Percentiles rank a stretch among this genome's conserved stretches.
Conservation (phyloP, 2,888 invertebrate species). For the Pollenia griseotomentosa region DNA sequence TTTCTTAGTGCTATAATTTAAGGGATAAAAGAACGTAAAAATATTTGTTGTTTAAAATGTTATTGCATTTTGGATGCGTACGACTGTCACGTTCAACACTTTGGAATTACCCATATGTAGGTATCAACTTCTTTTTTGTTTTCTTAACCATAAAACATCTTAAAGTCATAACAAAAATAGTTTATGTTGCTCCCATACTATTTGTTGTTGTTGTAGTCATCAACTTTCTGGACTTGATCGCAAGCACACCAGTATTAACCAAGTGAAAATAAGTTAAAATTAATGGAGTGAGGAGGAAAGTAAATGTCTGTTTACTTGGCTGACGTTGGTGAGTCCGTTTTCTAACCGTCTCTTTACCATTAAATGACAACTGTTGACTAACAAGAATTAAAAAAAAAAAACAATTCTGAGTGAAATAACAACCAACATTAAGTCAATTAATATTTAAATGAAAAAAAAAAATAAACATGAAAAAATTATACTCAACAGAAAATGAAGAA, state of each 20-base stretch:
- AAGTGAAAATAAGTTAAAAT: conserved; percentile 6
- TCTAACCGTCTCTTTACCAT: conserved; percentile 31
- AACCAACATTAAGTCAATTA: conserved; percentile 48
- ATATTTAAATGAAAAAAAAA: conserved; percentile 39
- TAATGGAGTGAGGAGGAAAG: background rate
- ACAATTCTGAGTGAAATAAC: background rate
- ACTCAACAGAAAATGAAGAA: background rate
- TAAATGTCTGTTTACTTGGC: conserved; percentile 13
- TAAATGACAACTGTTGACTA: conserved; percentile 65
- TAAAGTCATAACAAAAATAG: conserved; percentile 11
- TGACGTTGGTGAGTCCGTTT: background rate
- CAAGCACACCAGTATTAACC: background rate
- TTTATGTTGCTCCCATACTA: background rate
- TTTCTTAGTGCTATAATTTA: too few relatives aligned
- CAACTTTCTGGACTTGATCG: background rate
- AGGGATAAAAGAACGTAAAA: too few relatives aligned
- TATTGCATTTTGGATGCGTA: too few relatives aligned
- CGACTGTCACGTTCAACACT: too few relatives aligned
- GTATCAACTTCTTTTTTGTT: too few relatives aligned
- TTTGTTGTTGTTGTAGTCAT: background rate
- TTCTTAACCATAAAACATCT: conserved; percentile 1
- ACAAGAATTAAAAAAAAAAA: conserved; percentile 7
- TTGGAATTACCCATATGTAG: too few relatives aligned
- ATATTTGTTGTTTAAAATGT: too few relatives aligned
- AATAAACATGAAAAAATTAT: conserved; percentile 15